Evolutionary conservation across 2,888 invertebrate genomes (phyloP).

Genomic region (Crocallis elinguaria): DNA sequence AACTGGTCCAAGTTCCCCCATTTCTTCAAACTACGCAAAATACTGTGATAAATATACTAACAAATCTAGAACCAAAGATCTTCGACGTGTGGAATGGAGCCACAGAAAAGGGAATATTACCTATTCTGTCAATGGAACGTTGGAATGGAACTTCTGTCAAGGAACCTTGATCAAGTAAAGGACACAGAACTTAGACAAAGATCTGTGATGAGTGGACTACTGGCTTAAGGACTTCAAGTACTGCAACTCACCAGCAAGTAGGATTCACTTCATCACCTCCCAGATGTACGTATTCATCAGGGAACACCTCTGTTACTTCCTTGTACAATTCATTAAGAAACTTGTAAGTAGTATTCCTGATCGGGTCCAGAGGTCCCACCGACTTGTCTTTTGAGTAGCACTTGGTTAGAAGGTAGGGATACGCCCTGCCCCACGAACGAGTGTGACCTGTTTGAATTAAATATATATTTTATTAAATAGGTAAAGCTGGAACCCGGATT

Average conservation of each 20-base stretch:
- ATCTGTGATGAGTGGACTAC: not conserved
- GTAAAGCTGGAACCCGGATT: too few species aligned
- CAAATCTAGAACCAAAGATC: too few species aligned
- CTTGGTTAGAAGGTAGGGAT: constrained; percentile 88
- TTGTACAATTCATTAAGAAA: constrained; percentile 87
- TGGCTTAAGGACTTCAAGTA: not conserved
- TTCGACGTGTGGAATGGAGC: too few species aligned
- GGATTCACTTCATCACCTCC: constrained; percentile 96
- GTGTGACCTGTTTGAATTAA: constrained; percentile 85
- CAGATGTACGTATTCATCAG: constrained; percentile 92
- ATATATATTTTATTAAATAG: not conserved
- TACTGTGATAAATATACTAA: too few species aligned
- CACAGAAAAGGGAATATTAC: too few species aligned
- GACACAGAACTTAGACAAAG: not conserved
- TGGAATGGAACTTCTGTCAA: too few species aligned
- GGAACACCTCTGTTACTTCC: constrained; percentile 89
- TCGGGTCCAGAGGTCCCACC: constrained; percentile 90
- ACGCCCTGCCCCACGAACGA: constrained; percentile 92
- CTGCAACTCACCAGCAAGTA: constrained; percentile 88
- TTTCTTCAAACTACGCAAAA: too few species aligned
- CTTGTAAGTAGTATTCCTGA: constrained; percentile 84
- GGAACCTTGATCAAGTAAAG: not conserved
- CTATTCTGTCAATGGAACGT: too few species aligned
- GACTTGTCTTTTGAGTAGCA: constrained; percentile 81
- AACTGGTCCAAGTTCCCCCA: too few species aligned